Conservation (phyloP, 2,113 vertebrate genomes). For the Coregonus clupeaformis region DNA sequence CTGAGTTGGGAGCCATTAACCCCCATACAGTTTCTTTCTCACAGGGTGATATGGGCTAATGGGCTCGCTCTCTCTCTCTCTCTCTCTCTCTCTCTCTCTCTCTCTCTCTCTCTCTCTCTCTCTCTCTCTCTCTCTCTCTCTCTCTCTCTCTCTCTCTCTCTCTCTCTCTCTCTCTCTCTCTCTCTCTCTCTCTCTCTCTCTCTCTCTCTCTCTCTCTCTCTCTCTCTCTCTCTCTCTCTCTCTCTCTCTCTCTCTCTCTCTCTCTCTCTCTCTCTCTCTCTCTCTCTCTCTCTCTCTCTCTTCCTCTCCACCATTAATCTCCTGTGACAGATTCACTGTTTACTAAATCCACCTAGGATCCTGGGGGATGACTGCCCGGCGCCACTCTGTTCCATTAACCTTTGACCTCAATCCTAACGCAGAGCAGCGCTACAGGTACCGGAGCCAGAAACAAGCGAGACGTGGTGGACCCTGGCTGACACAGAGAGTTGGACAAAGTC, state of each 20-base stretch:
- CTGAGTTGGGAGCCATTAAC: constrained; percentile 70
- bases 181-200: constrained; percentile 43
- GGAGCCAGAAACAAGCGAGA: constrained; percentile 58
- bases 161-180: constrained; percentile 44
- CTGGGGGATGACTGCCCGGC: constrained; percentile 70
- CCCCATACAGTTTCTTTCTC: constrained; percentile 47
- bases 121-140: constrained; percentile 33
- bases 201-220: constrained; percentile 14
- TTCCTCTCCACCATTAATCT: constrained; percentile 75
- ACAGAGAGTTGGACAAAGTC: background rate
- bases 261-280: constrained; percentile 14
- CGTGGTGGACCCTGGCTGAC: constrained; percentile 9
- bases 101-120: constrained; percentile 14
- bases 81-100: constrained; percentile 55
- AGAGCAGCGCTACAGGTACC: constrained; percentile 50
- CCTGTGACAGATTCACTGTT: constrained; percentile 80
- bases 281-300: constrained; percentile 43
- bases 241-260: constrained; percentile 46
- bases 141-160: constrained; percentile 50
- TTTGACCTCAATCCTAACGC: constrained; percentile 59
- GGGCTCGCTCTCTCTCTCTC: constrained; percentile 31
- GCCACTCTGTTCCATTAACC: constrained; percentile 79
- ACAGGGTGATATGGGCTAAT: too few relatives aligned
- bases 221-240: constrained; percentile 42
- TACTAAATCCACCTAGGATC: constrained; percentile 78